Evolutionary conservation across 2,113 vertebrate genomes (phyloP).

Genomic region (Stomatorhinus ivindoensis): DNA sequence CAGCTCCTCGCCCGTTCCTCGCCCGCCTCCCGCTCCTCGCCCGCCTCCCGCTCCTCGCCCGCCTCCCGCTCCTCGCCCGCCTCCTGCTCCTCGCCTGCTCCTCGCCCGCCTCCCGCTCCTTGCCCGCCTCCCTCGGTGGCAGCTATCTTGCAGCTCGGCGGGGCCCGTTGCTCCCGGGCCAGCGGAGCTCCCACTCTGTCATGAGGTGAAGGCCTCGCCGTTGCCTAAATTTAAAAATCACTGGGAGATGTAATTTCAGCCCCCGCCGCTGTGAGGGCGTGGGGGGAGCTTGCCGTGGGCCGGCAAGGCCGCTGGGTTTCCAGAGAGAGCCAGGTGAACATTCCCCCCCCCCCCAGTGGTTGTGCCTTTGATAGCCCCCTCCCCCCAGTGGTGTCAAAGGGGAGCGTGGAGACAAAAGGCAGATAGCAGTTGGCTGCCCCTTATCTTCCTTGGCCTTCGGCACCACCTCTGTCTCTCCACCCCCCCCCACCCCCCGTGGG

Average conservation of each 20-base stretch:
- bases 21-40: neutral
- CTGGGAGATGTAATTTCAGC: neutral
- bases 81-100: neutral
- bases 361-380: conserved; percentile 20
- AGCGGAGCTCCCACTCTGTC: neutral
- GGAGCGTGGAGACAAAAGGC: conserved; percentile 56
- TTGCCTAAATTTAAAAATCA: neutral
- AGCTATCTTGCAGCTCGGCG: neutral
- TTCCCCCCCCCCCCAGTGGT: neutral
- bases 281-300: no score
- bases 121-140: neutral
- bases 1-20: neutral
- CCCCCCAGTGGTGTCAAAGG: conserved; percentile 45
- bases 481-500: neutral
- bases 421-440: conserved; percentile 51
- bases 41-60: neutral
- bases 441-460: conserved; percentile 43
- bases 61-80: neutral
- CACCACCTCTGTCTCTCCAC: neutral
- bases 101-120: neutral
- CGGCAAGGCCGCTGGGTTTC: neutral
- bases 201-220: neutral
- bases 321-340: neutral
- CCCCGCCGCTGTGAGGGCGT: neutral
- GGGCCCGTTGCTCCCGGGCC: no score